Evolutionary conservation across 2,113 vertebrate genomes (phyloP).

Genomic region (Gymnocephalus cernua): DNA sequence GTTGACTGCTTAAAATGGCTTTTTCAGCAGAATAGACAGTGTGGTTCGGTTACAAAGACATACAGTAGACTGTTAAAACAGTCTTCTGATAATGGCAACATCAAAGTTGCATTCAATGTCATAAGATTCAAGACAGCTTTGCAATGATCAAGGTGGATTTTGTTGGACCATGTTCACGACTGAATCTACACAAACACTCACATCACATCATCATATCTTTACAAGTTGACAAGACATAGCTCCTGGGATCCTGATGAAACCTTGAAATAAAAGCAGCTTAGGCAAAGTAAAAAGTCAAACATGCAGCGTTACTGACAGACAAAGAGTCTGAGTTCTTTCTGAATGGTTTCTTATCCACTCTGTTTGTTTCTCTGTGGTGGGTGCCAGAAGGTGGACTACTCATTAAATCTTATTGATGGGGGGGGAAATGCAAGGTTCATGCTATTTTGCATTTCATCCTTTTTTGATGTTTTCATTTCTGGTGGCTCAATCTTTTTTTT

Average conservation of each 20-base stretch:
- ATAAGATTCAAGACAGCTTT: constrained; percentile 25
- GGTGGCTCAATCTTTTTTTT: constrained; percentile 31
- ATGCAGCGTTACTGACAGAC: constrained; percentile 40
- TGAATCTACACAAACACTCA: constrained; percentile 23
- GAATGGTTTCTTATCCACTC: constrained; percentile 50
- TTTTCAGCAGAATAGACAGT: constrained; percentile 43
- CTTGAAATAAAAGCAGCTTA: constrained; percentile 26
- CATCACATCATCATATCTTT: constrained; percentile 36
- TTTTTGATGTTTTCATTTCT: constrained; percentile 79
- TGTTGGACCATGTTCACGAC: constrained; percentile 10
- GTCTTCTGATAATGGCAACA: constrained; percentile 32
- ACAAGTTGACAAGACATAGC: constrained; percentile 29
- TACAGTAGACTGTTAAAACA: neutral
- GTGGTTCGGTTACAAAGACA: constrained; percentile 10
- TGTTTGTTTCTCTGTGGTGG: constrained; percentile 58
- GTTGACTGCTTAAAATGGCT: constrained; percentile 59
- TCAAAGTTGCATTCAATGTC: constrained; percentile 35
- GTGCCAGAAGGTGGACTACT: constrained; percentile 70
- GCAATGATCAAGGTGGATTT: constrained; percentile 42
- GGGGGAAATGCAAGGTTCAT: constrained; percentile 61
- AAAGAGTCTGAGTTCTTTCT: constrained; percentile 32
- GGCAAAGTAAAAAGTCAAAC: constrained; percentile 34
- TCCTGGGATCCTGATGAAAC: constrained; percentile 30
- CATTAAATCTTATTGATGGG: constrained; percentile 76
- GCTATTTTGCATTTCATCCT: constrained; percentile 79